These are phyloP conservation scores for Luperina nickerlii DNA, from an alignment of 2,888 invertebrate species.

Conservation along the genomic window DNA sequence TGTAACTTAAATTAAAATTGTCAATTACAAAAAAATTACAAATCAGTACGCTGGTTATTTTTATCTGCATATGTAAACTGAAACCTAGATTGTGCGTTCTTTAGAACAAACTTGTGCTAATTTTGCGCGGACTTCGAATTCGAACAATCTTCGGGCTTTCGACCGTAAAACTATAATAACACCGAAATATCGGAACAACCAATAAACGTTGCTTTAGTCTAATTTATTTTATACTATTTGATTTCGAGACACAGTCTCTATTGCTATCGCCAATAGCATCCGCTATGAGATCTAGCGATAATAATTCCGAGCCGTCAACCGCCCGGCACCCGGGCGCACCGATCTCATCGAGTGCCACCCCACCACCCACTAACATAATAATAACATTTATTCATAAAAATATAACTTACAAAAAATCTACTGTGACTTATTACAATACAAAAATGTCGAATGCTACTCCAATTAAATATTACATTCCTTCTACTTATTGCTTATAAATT, in stretches of 20 bases:
- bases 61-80: slow-evolving; percentile 35
- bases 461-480: slow-evolving; percentile 62
- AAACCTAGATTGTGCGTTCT: slow-evolving; percentile 63
- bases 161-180: slow-evolving; percentile 65
- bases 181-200: slow-evolving; percentile 70
- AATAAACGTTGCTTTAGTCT: slow-evolving; percentile 67
- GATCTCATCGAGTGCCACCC: slow-evolving; percentile 63
- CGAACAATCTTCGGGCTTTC: slow-evolving; percentile 66
- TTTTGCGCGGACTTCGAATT: slow-evolving; percentile 57
- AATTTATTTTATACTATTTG: slow-evolving; percentile 61
- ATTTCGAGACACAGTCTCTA: slow-evolving; percentile 66
- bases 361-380: slow-evolving; percentile 47
- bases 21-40: slow-evolving; percentile 34
- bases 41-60: slow-evolving; percentile 54
- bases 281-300: slow-evolving; percentile 62
- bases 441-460: slow-evolving; percentile 64
- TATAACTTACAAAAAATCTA: slow-evolving; percentile 69
- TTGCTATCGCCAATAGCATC: slow-evolving; percentile 59
- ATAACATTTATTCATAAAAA: slow-evolving; percentile 68
- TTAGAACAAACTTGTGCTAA: slow-evolving; percentile 62
- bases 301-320: slow-evolving; percentile 29
- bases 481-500: slow-evolving; percentile 70
- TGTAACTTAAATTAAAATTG: slow-evolving; percentile 32
- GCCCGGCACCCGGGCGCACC: slow-evolving; percentile 50
- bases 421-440: slow-evolving; percentile 65